Conservation (phyloP, 2,113 vertebrate genomes). For the Theristicus caerulescens region DNA sequence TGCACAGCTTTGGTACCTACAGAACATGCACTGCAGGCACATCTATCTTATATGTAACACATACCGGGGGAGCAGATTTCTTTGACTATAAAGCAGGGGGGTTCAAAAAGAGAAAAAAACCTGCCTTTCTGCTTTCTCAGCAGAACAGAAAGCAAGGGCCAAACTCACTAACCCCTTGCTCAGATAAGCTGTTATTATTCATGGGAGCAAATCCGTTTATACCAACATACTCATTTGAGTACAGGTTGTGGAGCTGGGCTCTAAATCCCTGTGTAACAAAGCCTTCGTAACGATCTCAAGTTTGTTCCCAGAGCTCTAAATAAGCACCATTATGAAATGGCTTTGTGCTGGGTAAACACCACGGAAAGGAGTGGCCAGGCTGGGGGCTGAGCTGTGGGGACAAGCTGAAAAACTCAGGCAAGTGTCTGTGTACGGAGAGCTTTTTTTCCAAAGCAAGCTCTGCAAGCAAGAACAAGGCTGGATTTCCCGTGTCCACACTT, state of each 20-base stretch:
- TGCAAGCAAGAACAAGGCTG: neutral
- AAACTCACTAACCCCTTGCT: neutral
- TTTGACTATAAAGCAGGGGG: neutral
- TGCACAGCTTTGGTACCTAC: neutral
- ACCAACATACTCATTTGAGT: neutral
- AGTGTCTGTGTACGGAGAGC: neutral
- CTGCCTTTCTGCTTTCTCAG: neutral
- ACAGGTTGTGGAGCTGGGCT: neutral
- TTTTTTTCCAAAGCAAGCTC: neutral
- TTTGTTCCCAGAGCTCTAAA: neutral
- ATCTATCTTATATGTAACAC: neutral
- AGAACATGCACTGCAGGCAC: neutral
- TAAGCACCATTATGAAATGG: neutral
- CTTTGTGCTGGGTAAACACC: neutral
- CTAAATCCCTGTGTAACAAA: conserved; percentile 25
- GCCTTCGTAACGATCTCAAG: neutral
- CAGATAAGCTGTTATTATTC: conserved; percentile 1
- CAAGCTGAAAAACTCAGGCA: neutral
- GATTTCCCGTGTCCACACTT: neutral
- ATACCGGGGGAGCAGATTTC: neutral
- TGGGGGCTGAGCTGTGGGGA: neutral
- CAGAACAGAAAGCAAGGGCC: neutral
- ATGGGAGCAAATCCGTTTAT: conserved; percentile 1
- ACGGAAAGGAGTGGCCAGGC: neutral
- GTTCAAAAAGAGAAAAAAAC: neutral